A percentile compares a stretch with the other conserved stretches of the same genome.
Evolutionary conservation across 1,140 invertebrate species (phyloP).

Genomic region (Cheumatopsyche charites): DNA sequence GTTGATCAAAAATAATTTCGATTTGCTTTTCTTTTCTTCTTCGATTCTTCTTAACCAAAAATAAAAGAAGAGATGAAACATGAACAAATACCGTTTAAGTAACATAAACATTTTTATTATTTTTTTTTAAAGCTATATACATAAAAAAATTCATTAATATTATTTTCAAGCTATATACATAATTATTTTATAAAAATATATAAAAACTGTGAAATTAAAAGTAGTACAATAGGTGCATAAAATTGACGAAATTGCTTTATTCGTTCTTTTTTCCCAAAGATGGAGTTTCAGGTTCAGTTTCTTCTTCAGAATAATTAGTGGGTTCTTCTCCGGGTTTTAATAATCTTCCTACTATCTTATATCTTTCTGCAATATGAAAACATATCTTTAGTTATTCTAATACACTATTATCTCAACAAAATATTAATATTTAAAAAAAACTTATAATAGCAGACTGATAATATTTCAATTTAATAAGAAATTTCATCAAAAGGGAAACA

Average conservation of each 20-base stretch:
- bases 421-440: too few species aligned
- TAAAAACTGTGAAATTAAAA: conserved; percentile 34
- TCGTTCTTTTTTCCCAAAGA: conserved; percentile 40
- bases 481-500: too few species aligned
- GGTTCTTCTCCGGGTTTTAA: conserved; percentile 91
- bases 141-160: conserved; percentile 34
- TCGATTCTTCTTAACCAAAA: too few species aligned
- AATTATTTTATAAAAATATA: conserved; percentile 38
- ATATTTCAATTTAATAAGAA: background rate
- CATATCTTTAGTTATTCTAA: too few species aligned
- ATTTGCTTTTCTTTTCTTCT: too few species aligned
- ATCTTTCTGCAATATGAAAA: conserved; percentile 79
- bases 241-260: conserved; percentile 25
- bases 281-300: conserved; percentile 66
- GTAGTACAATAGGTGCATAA: conserved; percentile 25
- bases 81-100: too few species aligned
- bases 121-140: conserved; percentile 26
- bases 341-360: conserved; percentile 89
- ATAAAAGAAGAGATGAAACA: too few species aligned
- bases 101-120: conserved; percentile 1
- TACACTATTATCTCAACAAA: too few species aligned
- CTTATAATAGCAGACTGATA: too few species aligned
- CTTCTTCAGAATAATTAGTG: conserved; percentile 91
- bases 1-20: too few species aligned
- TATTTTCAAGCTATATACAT: conserved; percentile 33